Base-by-base conservation (phyloP, 2,888 invertebrate species). In the Monopis laevigella region DNA sequence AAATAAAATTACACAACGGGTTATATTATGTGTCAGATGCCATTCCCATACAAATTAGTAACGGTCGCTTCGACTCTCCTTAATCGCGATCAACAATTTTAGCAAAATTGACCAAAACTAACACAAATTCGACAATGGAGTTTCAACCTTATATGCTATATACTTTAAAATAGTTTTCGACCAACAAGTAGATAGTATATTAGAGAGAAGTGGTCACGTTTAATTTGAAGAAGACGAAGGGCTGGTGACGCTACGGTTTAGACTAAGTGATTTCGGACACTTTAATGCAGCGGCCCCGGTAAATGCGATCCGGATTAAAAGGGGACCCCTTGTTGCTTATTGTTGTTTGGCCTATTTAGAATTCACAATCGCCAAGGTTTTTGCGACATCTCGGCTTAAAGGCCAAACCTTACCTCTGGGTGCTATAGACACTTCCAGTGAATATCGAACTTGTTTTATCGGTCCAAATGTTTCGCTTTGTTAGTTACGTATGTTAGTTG, bases 61-160 rank as follows among this genome's bases (percentile, higher is more conserved):
- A 59, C 62, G 68, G 69, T 66, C 68, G 60, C 65, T 65, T 61
- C 59, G 39, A 27, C 59, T 56, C 55, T 59, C 60, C 57, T 56
- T 63, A 62, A 66, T 62, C 54, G 58, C 50, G 49, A 55, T 54
- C 58, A 60, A 45, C 43, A 24, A 36, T 10, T 19, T n/a, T 4
- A n/a, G n/a, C 13, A 10, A 29, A 29, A 29, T 5, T 4, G 29
- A 29, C 29, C 14, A 14, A 29, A 24, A 32, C n/a, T n/a, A n/a
- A 16, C 32, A 16, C 32, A 14, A 16, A 17, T 17, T 2, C 3
- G 10, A 4, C n/a, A 32, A 17, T 2, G 32, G 17, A 32, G 17
- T 4, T 6, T 32, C 11, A 14, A 32, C 32, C 17, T 11, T 32
- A 32, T 16, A 4, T 5, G 6, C 10, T 32, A 10, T n/a, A n/a